Conservation (phyloP, 2,797 vertebrate genomes). For the Heterohyrax brucei region DNA sequence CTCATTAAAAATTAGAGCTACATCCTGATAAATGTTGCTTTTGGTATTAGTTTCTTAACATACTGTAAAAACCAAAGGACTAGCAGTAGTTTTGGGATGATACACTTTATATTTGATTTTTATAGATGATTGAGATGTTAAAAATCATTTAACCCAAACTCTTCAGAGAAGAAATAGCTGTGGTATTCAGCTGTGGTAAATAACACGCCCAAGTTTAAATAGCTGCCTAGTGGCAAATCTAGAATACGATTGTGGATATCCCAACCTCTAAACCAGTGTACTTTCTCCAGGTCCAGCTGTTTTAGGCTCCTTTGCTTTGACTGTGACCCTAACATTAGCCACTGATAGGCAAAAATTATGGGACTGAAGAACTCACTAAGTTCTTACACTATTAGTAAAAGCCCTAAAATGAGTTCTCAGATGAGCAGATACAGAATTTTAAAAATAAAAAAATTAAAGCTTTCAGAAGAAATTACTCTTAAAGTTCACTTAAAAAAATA, state of each 20-base stretch:
- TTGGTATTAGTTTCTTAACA: slow-evolving; percentile 20
- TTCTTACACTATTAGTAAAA: neutral
- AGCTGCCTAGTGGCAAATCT: neutral
- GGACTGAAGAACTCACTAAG: neutral
- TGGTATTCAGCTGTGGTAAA: neutral
- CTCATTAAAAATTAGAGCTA: slow-evolving; percentile 32
- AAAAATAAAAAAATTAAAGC: neutral
- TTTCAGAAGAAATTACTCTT: slow-evolving; percentile 30
- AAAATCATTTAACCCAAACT: slow-evolving; percentile 53
- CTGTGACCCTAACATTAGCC: neutral
- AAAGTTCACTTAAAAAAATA: neutral
- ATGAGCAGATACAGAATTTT: slow-evolving; percentile 21
- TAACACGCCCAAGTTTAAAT: neutral
- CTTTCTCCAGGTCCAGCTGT: neutral
- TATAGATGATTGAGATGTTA: slow-evolving; percentile 35
- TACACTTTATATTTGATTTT: slow-evolving; percentile 50
- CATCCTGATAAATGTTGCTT: neutral
- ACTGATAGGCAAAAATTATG: neutral
- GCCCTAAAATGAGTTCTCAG: neutral
- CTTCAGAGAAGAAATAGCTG: neutral
- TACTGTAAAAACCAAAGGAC: neutral
- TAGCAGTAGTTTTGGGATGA: slow-evolving; percentile 32
- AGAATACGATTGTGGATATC: neutral
- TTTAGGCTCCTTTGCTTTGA: slow-evolving; percentile 11
- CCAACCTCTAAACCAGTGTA: neutral